A percentile compares a stretch with the other conserved stretches of the same genome.
phyloP scores from a whole-genome alignment of 2,113 vertebrate species.

The Myiozetetes cayanensis region DNA sequence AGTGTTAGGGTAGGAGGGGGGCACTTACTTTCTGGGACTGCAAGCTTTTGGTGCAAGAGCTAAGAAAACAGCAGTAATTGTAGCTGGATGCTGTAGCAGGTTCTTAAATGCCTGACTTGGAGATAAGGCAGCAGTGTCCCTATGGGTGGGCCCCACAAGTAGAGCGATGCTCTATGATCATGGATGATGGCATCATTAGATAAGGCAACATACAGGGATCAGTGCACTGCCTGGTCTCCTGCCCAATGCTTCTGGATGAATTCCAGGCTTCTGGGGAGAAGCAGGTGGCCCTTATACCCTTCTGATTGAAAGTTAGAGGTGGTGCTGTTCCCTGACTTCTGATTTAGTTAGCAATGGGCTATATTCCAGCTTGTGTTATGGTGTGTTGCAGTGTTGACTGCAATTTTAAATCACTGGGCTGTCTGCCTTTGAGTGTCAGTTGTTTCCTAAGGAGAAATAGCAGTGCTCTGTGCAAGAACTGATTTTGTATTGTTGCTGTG shows the following conservation, averaged over 20 bases:
- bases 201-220: not conserved
- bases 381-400: not conserved
- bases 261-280: not conserved
- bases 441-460: not conserved
- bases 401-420: not conserved
- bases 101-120: not conserved
- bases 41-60: not conserved
- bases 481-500: not conserved
- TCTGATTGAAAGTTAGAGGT: not conserved
- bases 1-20: not conserved
- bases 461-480: not conserved
- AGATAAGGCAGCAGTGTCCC: not conserved
- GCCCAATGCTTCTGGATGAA: accelerated
- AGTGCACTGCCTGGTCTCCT: not conserved
- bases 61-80: not conserved
- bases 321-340: not conserved
- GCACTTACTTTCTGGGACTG: not conserved
- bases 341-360: not conserved
- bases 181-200: not conserved
- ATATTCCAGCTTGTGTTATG: not conserved
- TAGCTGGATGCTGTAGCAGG: not conserved
- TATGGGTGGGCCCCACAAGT: not conserved
- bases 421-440: not conserved
- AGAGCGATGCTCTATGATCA: not conserved
- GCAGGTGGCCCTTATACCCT: not conserved